Percentiles rank a stretch among this genome's conserved stretches.
phyloP scores from a whole-genome alignment of 2,797 vertebrate species.

The Channa striata region DNA sequence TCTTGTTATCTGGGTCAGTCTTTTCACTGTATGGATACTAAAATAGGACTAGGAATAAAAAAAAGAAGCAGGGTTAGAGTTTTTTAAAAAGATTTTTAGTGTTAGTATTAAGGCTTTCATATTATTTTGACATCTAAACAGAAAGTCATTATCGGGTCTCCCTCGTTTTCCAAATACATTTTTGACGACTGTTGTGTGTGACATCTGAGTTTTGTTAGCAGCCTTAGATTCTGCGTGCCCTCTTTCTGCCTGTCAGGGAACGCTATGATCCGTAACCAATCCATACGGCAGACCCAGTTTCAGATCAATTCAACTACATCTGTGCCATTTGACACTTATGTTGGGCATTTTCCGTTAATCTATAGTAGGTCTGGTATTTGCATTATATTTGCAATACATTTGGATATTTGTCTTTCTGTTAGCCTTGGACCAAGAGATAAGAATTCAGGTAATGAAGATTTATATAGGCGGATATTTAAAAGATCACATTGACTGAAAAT shows the following conservation, averaged over 20 bases:
- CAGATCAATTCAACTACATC: neutral
- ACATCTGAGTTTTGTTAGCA: slow-evolving; percentile 2
- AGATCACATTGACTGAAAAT: neutral
- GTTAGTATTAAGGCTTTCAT: neutral
- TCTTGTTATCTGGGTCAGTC: neutral
- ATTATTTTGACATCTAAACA: neutral
- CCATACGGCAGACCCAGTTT: neutral
- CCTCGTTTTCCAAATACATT: neutral
- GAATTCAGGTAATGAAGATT: too few species aligned
- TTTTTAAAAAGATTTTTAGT: neutral
- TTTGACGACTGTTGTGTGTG: neutral
- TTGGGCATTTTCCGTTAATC: neutral
- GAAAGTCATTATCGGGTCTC: neutral
- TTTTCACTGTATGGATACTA: neutral
- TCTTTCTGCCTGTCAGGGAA: neutral
- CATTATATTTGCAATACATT: neutral
- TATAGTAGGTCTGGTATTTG: neutral
- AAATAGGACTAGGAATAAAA: neutral
- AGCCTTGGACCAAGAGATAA: neutral
- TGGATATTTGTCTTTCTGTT: too few species aligned
- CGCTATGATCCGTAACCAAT: neutral
- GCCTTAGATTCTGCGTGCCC: neutral
- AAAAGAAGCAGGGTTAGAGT: neutral
- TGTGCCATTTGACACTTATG: neutral
- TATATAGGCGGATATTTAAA: too few species aligned